A percentile compares a stretch with the other conserved stretches of the same genome.
phyloP scores from a whole-genome alignment of 2,888 invertebrate species.

The Andrena dorsata region DNA sequence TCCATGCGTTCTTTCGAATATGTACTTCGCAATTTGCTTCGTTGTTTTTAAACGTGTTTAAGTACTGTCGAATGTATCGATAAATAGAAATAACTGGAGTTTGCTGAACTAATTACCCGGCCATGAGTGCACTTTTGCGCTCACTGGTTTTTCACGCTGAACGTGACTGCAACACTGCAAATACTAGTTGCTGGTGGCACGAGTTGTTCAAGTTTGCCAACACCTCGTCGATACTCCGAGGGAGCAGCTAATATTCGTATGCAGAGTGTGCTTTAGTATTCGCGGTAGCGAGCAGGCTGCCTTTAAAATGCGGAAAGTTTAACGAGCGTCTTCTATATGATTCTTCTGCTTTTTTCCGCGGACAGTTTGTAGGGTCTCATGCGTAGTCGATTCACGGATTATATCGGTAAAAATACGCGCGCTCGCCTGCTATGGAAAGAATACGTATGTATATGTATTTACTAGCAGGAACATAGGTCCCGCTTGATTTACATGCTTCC shows the following conservation, averaged over 20 bases:
- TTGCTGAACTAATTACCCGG: background rate
- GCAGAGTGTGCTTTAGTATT: slow-evolving; percentile 16
- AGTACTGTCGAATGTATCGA: too few species aligned
- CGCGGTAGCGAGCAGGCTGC: background rate
- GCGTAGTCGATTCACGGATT: slow-evolving; percentile 53
- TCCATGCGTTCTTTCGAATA: background rate
- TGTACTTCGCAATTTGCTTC: background rate
- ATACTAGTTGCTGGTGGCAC: background rate
- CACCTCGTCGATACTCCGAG: background rate
- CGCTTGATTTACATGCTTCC: slow-evolving; percentile 72
- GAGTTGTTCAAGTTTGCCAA: background rate
- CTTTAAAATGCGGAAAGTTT: slow-evolving; percentile 6
- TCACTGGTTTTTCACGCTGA: background rate
- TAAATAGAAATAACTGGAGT: too few species aligned
- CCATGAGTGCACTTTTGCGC: background rate
- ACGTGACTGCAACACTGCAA: too few species aligned
- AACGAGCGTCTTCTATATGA: slow-evolving; percentile 29
- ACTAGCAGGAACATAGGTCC: slow-evolving; percentile 22
- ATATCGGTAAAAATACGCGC: slow-evolving; percentile 46
- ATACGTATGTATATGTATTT: slow-evolving; percentile 27
- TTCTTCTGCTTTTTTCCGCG: background rate
- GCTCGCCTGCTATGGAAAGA: slow-evolving; percentile 20
- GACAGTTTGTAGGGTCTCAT: slow-evolving; percentile 17
- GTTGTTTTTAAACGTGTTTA: too few species aligned
- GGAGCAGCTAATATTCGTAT: slow-evolving; percentile 14